phyloP scores from a whole-genome alignment of 2,888 invertebrate genomes.

The Agrilus cyanescens region DNA sequence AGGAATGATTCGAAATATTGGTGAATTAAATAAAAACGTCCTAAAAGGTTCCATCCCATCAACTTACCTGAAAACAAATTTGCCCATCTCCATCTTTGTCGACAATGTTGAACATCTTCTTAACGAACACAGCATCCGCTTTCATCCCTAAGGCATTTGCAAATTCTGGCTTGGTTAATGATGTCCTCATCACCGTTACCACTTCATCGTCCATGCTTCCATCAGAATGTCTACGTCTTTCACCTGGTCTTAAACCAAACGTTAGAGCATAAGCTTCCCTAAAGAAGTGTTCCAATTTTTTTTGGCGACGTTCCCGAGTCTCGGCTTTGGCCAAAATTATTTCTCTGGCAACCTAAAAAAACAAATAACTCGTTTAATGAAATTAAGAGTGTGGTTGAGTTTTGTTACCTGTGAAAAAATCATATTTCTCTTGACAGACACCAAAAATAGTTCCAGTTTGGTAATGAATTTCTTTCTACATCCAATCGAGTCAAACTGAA shows the following conservation, averaged over 20 bases:
- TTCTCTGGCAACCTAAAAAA: slow-evolving; percentile 56
- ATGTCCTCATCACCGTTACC: slow-evolving; percentile 87
- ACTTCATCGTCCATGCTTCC: slow-evolving; percentile 68
- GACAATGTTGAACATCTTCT: slow-evolving; percentile 95
- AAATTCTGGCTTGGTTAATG: slow-evolving; percentile 82
- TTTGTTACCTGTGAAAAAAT: slow-evolving; percentile 51
- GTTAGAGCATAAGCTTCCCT: slow-evolving; percentile 90
- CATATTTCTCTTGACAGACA: slow-evolving; percentile 71
- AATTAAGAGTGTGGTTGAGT: background rate
- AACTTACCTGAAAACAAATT: slow-evolving; percentile 75
- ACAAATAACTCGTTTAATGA: slow-evolving; percentile 5
- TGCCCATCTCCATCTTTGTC: slow-evolving; percentile 89
- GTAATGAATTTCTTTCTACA: slow-evolving; percentile 75
- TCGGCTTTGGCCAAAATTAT: slow-evolving; percentile 85
- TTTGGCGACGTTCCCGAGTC: slow-evolving; percentile 85
- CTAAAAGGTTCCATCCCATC: background rate
- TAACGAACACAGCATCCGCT: slow-evolving; percentile 85
- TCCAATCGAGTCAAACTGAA: slow-evolving; percentile 76
- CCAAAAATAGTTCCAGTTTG: slow-evolving; percentile 75
- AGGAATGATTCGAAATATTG: too few species aligned
- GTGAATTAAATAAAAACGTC: slow-evolving; percentile 1
- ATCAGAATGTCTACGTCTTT: slow-evolving; percentile 62
- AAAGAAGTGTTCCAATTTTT: slow-evolving; percentile 89
- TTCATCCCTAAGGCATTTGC: slow-evolving; percentile 94
- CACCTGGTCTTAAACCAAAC: slow-evolving; percentile 80